Conservation (phyloP, 2,797 vertebrate genomes). For the Falco berigora region DNA sequence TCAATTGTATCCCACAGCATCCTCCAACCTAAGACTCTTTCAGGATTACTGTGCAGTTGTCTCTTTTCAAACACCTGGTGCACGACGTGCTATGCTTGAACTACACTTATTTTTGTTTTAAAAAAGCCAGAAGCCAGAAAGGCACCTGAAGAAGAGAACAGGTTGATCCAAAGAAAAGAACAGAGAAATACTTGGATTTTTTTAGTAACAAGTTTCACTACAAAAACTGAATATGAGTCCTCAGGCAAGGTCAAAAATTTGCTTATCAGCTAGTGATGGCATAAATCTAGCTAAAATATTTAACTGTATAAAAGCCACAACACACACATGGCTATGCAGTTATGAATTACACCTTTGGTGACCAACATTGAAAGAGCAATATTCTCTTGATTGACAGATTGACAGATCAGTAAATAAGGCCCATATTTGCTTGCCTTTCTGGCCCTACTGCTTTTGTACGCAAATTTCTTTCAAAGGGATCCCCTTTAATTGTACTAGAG, state of each 20-base stretch:
- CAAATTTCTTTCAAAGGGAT: neutral
- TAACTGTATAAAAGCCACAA: neutral
- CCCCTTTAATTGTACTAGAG: neutral
- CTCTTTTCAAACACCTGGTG: no score
- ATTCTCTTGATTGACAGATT: neutral
- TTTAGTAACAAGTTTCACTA: neutral
- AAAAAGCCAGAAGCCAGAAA: neutral
- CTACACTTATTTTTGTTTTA: neutral
- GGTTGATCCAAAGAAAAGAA: neutral
- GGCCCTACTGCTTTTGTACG: neutral
- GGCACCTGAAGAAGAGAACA: neutral
- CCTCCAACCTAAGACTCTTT: neutral
- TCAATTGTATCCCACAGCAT: neutral
- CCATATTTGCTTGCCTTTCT: neutral
- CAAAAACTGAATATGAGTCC: neutral
- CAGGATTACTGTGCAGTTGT: neutral
- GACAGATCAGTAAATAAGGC: neutral
- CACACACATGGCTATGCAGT: neutral
- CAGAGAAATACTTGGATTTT: neutral
- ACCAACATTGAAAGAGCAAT: neutral
- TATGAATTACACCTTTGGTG: neutral
- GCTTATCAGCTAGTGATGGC: fast-evolving
- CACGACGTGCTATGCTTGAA: neutral
- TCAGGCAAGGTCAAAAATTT: neutral
- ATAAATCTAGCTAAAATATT: neutral